A percentile compares a stretch with the other conserved stretches of the same genome.
Conservation (phyloP, 2,797 vertebrate genomes). For the Falco peregrinus region DNA sequence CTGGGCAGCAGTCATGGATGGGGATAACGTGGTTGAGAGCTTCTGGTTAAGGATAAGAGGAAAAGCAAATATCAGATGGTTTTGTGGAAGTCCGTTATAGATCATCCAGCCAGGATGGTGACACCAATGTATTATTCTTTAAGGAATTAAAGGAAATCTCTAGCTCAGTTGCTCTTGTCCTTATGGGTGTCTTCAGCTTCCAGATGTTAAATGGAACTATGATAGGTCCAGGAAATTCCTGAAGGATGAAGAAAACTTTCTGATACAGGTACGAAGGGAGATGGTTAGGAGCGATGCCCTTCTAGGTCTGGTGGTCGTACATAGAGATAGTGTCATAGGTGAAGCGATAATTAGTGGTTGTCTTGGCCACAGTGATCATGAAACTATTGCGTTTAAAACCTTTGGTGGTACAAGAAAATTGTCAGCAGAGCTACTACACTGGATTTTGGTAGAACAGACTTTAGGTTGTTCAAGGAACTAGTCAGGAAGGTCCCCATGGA, state of each 20-base stretch:
- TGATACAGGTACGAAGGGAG: not conserved
- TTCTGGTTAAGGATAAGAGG: not conserved
- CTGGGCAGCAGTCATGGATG: not conserved
- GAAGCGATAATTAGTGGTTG: not conserved
- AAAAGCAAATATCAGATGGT: not conserved
- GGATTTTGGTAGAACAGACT: not conserved
- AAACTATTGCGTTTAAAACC: not conserved
- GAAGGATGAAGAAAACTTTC: not conserved
- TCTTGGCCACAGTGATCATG: not conserved
- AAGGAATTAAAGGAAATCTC: not conserved
- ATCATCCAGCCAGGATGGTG: not conserved
- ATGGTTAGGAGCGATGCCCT: not conserved
- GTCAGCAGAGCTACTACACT: not conserved
- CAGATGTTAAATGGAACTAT: not conserved
- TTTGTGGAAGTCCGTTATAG: not conserved
- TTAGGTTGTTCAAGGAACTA: not conserved
- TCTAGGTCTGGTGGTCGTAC: not conserved
- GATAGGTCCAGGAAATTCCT: not conserved
- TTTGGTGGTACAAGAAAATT: not conserved
- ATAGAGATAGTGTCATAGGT: not conserved
- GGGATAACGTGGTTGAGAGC: not conserved
- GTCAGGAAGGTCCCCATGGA: not conserved
- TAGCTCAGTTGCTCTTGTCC: rapidly evolving
- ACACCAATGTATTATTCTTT: not conserved
- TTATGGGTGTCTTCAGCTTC: not conserved